phyloP scores from a whole-genome alignment of 2,797 vertebrate species.

The Lepilemur ruficaudatus region DNA sequence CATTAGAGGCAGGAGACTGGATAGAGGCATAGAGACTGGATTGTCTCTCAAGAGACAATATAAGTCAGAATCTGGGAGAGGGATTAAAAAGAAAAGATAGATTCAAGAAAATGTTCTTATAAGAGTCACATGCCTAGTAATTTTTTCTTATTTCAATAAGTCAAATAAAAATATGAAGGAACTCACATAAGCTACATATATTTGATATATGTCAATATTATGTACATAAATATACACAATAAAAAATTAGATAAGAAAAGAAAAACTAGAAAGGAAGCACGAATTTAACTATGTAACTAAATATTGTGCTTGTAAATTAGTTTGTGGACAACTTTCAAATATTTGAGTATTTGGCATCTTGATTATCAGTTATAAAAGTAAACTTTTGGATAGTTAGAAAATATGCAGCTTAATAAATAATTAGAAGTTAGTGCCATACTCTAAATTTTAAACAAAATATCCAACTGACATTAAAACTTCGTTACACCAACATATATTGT shows the following conservation, averaged over 20 bases:
- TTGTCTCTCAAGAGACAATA: background rate
- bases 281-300: background rate
- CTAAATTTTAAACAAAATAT: background rate
- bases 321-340: background rate
- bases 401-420: background rate
- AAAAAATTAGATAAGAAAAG: background rate
- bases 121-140: background rate
- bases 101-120: background rate
- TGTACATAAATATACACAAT: background rate
- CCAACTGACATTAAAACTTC: background rate
- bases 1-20: background rate
- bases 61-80: background rate
- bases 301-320: background rate
- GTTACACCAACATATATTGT: background rate
- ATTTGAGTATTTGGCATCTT: background rate
- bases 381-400: slow-evolving; percentile 11
- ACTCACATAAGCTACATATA: background rate
- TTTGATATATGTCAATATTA: background rate
- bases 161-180: slow-evolving; percentile 13
- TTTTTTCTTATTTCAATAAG: background rate
- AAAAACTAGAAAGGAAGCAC: background rate
- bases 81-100: background rate
- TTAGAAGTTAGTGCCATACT: background rate
- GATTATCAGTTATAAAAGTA: background rate
- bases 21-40: too few relatives aligned